Evolutionary conservation across 2,113 vertebrate genomes (phyloP), one percentile per base, ranked within the genome.

Genomic region (Dromas ardeola): DNA sequence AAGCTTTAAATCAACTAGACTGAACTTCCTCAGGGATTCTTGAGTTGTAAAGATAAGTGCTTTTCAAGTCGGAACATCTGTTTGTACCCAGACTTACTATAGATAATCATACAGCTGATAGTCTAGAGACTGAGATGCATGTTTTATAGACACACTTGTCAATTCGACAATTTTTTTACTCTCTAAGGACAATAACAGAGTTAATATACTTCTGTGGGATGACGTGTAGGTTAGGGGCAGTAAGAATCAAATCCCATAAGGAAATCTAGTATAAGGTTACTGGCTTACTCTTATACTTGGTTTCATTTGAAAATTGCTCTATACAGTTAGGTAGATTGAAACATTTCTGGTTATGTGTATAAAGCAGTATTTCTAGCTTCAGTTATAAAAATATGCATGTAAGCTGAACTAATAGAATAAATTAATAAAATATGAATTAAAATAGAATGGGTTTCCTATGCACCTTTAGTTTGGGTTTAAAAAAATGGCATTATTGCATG

Each of bases 61-160:
- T 86, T 92, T 95, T 77, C 59, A 62, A 77, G 76, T 88, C 73
- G 77, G 84, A 96, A 95, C 95, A 96, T 94, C 88, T 96, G 81
- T 93, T 96, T 94, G 65, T 92, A 81, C 84, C 65, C 81, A 77
- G n/a, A 30, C 49, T 92, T 58, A 45, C 50, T 93, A 73, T 22
- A 87, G 91, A 87, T 96, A 95, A 94, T 94, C 78, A 62, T 94
- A 81, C 29, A 94, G 59, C 77, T 43, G 58, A 84, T 88, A 71
- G 81, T 87, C 79, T 66, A 65, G 92, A 90, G 81, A 50, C 45
- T 81, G 50, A 81, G 56, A 40, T 96, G 23, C 16, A 15, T 80
- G 53, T 85, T 90, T 95, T 91, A 91, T 63, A 62, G 67, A 58
- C 65, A 72, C 5, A 23, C 25, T 49, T 80, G 40, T 69, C 82